Evolutionary conservation across 2,797 vertebrate genomes (phyloP).

Genomic region (Sebastes matsubarae): DNA sequence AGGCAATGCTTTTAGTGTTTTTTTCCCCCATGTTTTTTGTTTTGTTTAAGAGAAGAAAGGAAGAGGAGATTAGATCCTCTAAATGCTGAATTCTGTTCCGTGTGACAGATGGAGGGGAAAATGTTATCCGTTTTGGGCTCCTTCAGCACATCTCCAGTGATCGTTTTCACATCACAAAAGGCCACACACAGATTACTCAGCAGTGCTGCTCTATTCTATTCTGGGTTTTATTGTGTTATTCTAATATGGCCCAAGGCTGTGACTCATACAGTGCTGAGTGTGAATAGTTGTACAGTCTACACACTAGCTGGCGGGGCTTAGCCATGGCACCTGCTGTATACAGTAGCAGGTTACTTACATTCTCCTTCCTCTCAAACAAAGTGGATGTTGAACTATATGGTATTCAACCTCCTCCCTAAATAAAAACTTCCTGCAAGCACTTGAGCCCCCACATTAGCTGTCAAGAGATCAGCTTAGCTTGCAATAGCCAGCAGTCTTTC

Average conservation of each 20-base stretch:
- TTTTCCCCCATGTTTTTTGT: background rate
- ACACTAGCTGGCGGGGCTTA: background rate
- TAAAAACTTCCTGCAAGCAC: conserved; percentile 3
- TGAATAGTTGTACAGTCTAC: conserved; percentile 1
- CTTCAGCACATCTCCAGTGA: conserved; percentile 12
- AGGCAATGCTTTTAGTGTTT: background rate
- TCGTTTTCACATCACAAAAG: conserved; percentile 25
- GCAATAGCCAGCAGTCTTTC: background rate
- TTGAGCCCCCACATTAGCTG: conserved; percentile 30
- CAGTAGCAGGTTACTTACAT: conserved; percentile 6
- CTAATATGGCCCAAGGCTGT: conserved; percentile 13
- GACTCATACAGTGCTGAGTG: conserved; percentile 29
- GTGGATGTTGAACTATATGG: conserved; percentile 13
- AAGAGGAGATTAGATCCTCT: conserved; percentile 1
- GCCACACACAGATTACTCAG: conserved; percentile 44
- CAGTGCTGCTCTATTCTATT: conserved; percentile 32
- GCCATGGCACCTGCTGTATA: conserved; percentile 1
- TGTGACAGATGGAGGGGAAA: background rate
- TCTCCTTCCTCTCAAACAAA: conserved; percentile 12
- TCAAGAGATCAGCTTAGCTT: conserved; percentile 7
- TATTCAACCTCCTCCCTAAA: conserved; percentile 2
- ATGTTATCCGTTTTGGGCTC: background rate
- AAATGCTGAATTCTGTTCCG: background rate
- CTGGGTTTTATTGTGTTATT: conserved; percentile 39
- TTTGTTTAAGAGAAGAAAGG: conserved; percentile 1